Base-by-base conservation (phyloP, 2,888 invertebrate species). In the Byasa hedistus region DNA sequence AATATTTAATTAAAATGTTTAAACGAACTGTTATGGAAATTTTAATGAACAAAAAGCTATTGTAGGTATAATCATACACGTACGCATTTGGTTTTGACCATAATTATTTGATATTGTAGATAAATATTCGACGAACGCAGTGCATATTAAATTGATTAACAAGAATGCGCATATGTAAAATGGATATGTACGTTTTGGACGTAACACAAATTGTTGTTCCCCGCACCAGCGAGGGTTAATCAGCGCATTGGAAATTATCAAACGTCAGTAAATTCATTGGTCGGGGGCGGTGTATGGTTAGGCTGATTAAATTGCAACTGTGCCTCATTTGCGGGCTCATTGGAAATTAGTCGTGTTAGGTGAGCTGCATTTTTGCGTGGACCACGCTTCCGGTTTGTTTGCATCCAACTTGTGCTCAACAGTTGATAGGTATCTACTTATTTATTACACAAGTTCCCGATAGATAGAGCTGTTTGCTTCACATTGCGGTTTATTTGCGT, bases 251-350 rank as follows among this genome's bases (percentile, higher is more conserved):
- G 24, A 48, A 63, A 57, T 63, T 32, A 63, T 63, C 23, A 48
- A 32, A 21, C 24, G 10, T 48, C 23, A 44, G 44, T 27, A 32
- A 7, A 48, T 22, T 51, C 10, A 55, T 57, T 48, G 5, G 57
- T 2, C 56, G 21, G 32, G 32, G 57, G 57, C 39, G 17, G 57
- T 19, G 22, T 10, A 36, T 21, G 36, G 23, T 56, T 56, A 56
- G 27, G 61, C 39, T 32, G 51, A 65, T 57, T 61, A 52, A 36
- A 65, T 61, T 57, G 61, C 51, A 65, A 51, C 57, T 51, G 57
- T 23, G 36, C 17, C 59, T 56, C 56, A 65, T 61, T 51, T 57
- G 56, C 57, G 57, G 60, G 32, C 19, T 55, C n/a, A n/a, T 57
- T 65, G 56, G 36, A 61, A 61, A 61, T 65, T 61, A 58, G 64